These are phyloP conservation scores for Cantharis rufa DNA, from an alignment of 2,888 invertebrate genomes.

Conservation along the genomic window DNA sequence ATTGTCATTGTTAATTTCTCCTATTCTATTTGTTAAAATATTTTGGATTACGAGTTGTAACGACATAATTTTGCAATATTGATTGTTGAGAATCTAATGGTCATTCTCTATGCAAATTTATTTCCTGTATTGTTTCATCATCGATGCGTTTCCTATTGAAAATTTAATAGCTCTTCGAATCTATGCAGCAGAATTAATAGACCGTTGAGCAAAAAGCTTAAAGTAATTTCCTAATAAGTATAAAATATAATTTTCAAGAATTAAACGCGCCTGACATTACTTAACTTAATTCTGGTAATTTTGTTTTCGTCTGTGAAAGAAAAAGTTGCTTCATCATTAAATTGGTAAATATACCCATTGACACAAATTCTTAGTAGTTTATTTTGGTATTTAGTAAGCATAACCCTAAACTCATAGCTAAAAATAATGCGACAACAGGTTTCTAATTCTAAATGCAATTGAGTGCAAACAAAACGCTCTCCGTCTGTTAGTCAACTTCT, in stretches of 20 bases:
- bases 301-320: not conserved
- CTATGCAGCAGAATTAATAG: not conserved
- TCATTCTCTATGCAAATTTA: not conserved
- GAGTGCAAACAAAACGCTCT: not conserved
- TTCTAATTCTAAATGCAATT: not conserved
- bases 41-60: not conserved
- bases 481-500: not conserved
- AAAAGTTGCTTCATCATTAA: not conserved
- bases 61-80: not conserved
- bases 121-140: not conserved
- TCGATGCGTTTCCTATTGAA: not conserved
- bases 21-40: not conserved
- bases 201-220: not conserved
- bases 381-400: not conserved
- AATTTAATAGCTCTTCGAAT: not conserved
- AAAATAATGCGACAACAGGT: constrained; percentile 4
- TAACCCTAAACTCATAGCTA: not conserved
- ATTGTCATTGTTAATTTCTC: not conserved
- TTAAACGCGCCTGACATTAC: not conserved
- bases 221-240: not conserved
- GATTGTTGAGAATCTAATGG: not conserved
- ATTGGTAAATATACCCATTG: not conserved
- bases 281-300: not conserved
- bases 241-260: not conserved
- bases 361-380: not conserved